Evolutionary conservation across 2,888 invertebrate species (phyloP), one percentile per base, ranked within the genome.

Genomic region (Pseudeuparius sepicola): DNA sequence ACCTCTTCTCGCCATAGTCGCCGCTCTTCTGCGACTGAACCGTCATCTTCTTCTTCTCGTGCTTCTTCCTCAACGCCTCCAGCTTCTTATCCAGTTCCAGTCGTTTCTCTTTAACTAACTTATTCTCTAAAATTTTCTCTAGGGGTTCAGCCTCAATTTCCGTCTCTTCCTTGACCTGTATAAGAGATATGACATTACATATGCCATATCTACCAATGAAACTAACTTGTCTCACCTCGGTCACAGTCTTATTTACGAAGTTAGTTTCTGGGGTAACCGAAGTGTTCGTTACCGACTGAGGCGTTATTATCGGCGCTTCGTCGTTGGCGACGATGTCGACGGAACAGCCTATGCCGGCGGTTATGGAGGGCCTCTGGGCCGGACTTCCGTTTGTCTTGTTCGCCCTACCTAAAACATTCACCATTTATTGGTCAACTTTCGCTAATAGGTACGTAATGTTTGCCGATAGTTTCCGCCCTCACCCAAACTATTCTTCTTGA

Each of bases 31-130:
- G 74, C 1, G 69, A 64, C 39, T 70, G 70, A 27, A 63, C 40
- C 37, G 78, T 73, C 24, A 69, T 54, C 52, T 73, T 74, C 50
- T 82, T 81, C 61, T 86, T 85, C 47, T 86, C 86, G 52, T 82
- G 80, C 50, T 87, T 88, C 54, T 85, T 79, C 34, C 80, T 70
- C 37, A 93, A 56, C 15, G 76, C 69, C 49, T 92, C 89, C 36
- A 94, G 60, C 55, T 93, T 92, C 55, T 90, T 87, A 35, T 90
- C 86, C 45, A 92, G 63, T 58, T 93, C 92, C 1, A 73, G 54
- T 25, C 79, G 73, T 54, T 88, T 87, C 51, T 92, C 42, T 42
- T 33, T 42, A 3, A 42, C 39, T 13, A 36, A 17, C 61, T 93
- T 93, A 55, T 79, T 75, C 4, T 82, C 80, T 53, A 87, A 71